Base-by-base conservation (phyloP, 1,140 invertebrate genomes). In the Chymomyza costata region DNA sequence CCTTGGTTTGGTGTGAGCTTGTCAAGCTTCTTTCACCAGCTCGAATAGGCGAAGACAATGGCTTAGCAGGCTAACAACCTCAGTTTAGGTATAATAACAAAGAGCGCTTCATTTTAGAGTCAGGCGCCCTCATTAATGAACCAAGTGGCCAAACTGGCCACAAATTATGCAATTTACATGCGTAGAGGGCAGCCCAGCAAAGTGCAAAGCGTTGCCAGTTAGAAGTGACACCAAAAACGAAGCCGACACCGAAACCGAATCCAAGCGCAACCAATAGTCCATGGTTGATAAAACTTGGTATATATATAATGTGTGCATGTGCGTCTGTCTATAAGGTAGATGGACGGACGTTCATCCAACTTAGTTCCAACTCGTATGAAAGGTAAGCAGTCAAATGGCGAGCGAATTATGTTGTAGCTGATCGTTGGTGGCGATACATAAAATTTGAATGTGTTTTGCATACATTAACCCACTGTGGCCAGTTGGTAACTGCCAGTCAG, bases 371-470 rank as follows among this genome's bases (percentile, higher is more conserved):
- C 47, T 54, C 38, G 50, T 52, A 55, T 54, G 60, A 38, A 63
- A 63, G 55, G 60, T 63, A 53, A 39, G 31, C 44, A 46, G 38
- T 28, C 43, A 44, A 58, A 61, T 53, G 57, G 47, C 49, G 28
- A 51, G 56, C 73, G 74, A 80, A 80, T 80, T 80, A 80, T 81
- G 64, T 80, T 80, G 73, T 78, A 57, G 34, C 32, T 41, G 73
- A 80, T 80, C 74, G 73, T 61, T 65, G 67, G 59, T 34, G 73
- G 64, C 64, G 73, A 80, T 80, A 80, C 73, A 80, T 80, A 73
- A 80, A 80, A 80, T 80, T 80, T 80, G 73, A 80, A 80, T 80
- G 73, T 68, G 64, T 81, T 80, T 80, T 80, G 73, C 73, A 80
- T 80, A 80, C 73, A 80, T 80, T 80, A 80, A 73, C 73, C 73